Base-by-base conservation (phyloP, 2,888 invertebrate species). In the Drosophila glabriapex region DNA sequence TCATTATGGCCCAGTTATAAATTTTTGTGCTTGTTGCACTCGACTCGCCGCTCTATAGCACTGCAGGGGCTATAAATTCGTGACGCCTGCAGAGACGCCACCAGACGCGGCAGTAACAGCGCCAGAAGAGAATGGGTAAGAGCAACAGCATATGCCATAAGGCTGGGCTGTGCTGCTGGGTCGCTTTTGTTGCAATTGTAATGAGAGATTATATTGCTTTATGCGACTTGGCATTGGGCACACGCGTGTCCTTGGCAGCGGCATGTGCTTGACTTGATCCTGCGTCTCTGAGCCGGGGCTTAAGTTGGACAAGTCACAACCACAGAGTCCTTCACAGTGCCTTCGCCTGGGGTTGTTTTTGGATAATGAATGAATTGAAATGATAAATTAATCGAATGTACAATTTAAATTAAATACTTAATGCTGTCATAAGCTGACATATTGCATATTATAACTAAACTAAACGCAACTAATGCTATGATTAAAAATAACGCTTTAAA, bases 161-260 rank as follows among this genome's bases (percentile, higher is more conserved):
- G 67, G 50, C 55, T 52, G 68, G 28, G 52, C 64, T 54, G 58
- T 14, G 41, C 28, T 46, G 41, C 31, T 33, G 68, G 71, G 71
- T 69, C 75, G 86, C 82, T 78, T 74, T 84, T 89, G 87, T 84
- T 82, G 88, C 86, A 89, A 80, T 80, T 86, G 85, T 86, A 85
- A 86, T 84, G 84, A 85, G 87, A 89, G 85, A 85, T 85, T 85
- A 89, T 86, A 89, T 86, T 85, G 84, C 89, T 84, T 86, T 85
- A 89, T 85, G 85, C 80, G 87, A 76, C 80, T 86, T 73, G 78
- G 80, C 76, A 78, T 71, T 78, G 85, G 71, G 75, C 80, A 78
- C 76, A 80, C 83, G 88, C 80, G 75, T 87, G 82, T 75, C 78
- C 80, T 71, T 73, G 81, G 62, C 58, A 68, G 73, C 49, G 62